Evolutionary conservation across 2,888 invertebrate species (phyloP), one percentile per base, ranked within the genome.

Genomic region (Apamea epomidion): DNA sequence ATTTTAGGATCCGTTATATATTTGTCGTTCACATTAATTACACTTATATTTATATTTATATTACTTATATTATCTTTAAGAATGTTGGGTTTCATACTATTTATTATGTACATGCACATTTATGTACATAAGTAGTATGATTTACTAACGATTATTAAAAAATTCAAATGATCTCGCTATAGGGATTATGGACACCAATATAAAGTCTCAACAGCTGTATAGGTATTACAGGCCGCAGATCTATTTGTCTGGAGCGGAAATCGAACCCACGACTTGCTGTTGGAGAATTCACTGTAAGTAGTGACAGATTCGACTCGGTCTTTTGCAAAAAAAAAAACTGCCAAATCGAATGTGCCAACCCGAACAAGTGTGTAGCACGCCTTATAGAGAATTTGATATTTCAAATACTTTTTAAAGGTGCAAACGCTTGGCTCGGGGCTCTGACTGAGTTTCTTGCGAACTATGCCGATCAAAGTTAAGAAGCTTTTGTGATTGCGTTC

Each of bases 401-500:
- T 74, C 64, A 83, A 83, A 86, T 83, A 86, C 71, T 83, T 83
- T 74, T 83, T 65, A 73, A 65, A 83, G 58, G 83, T 76, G 73
- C 70, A 71, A 84, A 71, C 48, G 78, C 73, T 64, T 62, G 21
- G 16, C 62, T 71, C 48, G 21, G 25, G 1, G 37, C 62, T 48
- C 45, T 64, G 42, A 16, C 37, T 48, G 54, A 83, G 62, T 74
- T 83, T 29, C 87, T 86, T 29, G 48, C 7, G 71, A 87, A 84
- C 83, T 74, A 87, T 87, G 78, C 62, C 79, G 74, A 78, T 87
- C 78, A 62, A 84, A 87, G 84, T 78, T 78, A 45, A 68, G 70
- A 78, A 70, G 84, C 70, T 74, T 84, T 78, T 51, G 79, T 78
- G 84, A 83, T 87, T 87, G 84, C 74, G 29, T 71, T 83, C 51